phyloP scores from a whole-genome alignment of 2,888 invertebrate species.

The Liopterus haemorrhoidalis region DNA sequence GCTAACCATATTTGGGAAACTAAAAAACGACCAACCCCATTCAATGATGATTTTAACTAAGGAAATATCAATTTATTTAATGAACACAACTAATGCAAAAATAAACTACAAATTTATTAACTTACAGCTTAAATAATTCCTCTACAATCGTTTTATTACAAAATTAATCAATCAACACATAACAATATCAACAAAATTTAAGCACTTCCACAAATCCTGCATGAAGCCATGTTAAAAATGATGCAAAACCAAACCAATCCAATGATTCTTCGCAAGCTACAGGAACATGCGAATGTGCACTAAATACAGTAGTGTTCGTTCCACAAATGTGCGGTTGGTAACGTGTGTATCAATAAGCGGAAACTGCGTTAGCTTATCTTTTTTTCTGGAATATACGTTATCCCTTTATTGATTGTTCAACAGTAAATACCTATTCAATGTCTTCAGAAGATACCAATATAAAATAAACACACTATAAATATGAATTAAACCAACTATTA shows the following conservation, averaged over 20 bases:
- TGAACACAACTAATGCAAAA: conserved; percentile 18
- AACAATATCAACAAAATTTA: conserved; percentile 12
- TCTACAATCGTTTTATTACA: conserved; percentile 12
- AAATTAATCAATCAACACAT: conserved; percentile 13
- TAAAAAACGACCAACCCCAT: conserved; percentile 21
- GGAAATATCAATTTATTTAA: conserved; percentile 20
- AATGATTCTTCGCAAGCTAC: too few species aligned
- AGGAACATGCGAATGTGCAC: conserved; percentile 21
- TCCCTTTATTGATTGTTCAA: too few species aligned
- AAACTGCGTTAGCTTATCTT: too few species aligned
- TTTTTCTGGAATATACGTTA: too few species aligned
- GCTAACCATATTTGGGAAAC: conserved; percentile 12
- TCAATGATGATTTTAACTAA: conserved; percentile 18
- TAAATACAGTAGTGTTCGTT: conserved; percentile 23
- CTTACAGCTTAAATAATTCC: conserved; percentile 18
- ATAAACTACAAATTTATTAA: conserved; percentile 17
- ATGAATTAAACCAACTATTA: too few species aligned
- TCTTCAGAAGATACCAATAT: too few species aligned
- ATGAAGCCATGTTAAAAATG: conserved; percentile 41
- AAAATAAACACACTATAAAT: too few species aligned
- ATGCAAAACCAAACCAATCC: too few species aligned
- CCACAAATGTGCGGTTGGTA: too few species aligned
- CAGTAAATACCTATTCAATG: too few species aligned
- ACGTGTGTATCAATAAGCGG: too few species aligned
- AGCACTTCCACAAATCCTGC: conserved; percentile 33